These are phyloP conservation scores for Adelges cooleyi DNA, from an alignment of 1,140 invertebrate genomes.

Conservation along the genomic window DNA sequence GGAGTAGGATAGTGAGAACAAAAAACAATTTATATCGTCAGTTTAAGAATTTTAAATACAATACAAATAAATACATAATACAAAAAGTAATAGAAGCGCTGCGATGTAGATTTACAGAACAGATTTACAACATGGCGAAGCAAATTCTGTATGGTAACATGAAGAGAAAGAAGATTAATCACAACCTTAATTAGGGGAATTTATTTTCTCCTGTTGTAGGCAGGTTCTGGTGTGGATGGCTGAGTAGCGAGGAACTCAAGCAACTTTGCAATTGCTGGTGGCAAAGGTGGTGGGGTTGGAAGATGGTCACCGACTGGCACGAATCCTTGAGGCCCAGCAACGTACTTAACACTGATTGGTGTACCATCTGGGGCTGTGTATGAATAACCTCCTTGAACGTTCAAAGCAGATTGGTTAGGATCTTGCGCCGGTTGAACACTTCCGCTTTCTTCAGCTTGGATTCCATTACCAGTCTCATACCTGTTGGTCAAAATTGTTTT, in stretches of 20 bases:
- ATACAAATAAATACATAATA: no score
- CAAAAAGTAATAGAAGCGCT: no score
- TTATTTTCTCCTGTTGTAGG: constrained; percentile 6
- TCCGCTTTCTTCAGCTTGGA: constrained; percentile 52
- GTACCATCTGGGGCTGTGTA: constrained; percentile 65
- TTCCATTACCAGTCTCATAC: constrained; percentile 57
- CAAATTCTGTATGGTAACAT: no score
- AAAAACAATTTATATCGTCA: no score
- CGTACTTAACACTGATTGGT: constrained; percentile 54
- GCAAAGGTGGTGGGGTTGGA: constrained; percentile 55
- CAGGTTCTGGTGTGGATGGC: constrained; percentile 35
- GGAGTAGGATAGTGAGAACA: no score
- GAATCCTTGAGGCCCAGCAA: constrained; percentile 60
- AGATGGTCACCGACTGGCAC: constrained; percentile 48
- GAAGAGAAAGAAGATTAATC: no score
- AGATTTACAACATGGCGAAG: no score
- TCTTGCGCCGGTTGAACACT: constrained; percentile 53
- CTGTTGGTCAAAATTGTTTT: constrained; percentile 37
- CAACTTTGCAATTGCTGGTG: constrained; percentile 58
- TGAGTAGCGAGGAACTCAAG: constrained; percentile 50
- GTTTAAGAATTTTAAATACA: no score
- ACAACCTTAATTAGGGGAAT: no score
- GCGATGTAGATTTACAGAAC: no score
- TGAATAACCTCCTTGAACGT: constrained; percentile 44
- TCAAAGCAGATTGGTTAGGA: constrained; percentile 47